Percentiles rank a stretch among this genome's conserved stretches.
These are phyloP conservation scores for Nineta flava DNA, from an alignment of 2,888 invertebrate species.

Conservation along the genomic window DNA sequence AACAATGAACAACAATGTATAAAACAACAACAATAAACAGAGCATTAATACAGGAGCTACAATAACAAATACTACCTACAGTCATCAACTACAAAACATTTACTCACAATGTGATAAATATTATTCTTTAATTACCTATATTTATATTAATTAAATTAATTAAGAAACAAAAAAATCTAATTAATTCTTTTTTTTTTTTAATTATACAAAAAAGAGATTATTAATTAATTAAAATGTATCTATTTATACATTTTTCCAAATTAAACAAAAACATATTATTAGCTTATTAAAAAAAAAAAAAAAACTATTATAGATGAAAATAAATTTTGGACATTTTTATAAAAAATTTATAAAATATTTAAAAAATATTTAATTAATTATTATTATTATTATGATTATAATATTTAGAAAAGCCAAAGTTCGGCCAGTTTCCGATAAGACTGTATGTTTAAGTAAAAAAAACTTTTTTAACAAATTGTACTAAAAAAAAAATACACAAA, in stretches of 20 bases:
- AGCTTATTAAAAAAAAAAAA: no score
- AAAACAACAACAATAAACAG: no score
- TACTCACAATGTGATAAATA: constrained; percentile 25
- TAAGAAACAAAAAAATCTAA: no score
- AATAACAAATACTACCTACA: constrained; percentile 14
- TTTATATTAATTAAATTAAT: neutral
- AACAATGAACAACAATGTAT: no score
- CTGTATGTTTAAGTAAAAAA: constrained; percentile 34
- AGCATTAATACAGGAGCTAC: no score
- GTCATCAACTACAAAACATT: constrained; percentile 9
- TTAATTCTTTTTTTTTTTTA: neutral
- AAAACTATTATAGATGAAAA: constrained; percentile 16
- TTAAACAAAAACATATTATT: constrained; percentile 12
- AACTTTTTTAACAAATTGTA: constrained; percentile 22
- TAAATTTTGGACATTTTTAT: constrained; percentile 28
- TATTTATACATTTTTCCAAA: constrained; percentile 21
- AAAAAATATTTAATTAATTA: neutral
- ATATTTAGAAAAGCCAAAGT: constrained; percentile 28
- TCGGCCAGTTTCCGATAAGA: constrained; percentile 50
- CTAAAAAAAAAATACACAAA: no score
- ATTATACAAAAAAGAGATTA: constrained; percentile 2
- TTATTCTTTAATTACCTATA: constrained; percentile 1
- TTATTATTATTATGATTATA: neutral
- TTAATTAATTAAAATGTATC: neutral
- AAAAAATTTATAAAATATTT: constrained; percentile 19